phyloP scores from a whole-genome alignment of 2,888 invertebrate genomes.

The Cyaniris semiargus region DNA sequence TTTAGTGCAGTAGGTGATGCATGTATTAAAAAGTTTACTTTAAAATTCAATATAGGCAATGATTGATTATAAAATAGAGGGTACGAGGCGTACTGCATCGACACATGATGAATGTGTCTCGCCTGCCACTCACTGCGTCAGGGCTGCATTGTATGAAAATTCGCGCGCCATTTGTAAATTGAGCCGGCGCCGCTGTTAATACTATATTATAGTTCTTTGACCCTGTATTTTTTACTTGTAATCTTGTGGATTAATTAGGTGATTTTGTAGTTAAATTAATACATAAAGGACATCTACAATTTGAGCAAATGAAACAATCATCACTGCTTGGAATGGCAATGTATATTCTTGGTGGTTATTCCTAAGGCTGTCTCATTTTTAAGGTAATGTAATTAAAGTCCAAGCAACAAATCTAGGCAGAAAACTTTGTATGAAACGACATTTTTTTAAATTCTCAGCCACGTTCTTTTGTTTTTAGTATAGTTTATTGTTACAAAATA shows the following conservation, averaged over 20 bases:
- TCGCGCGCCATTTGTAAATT: conserved; percentile 34
- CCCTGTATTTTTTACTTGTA: neutral
- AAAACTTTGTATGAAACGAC: too few species aligned
- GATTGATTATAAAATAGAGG: conserved; percentile 36
- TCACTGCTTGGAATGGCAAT: too few species aligned
- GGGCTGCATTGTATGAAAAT: conserved; percentile 38
- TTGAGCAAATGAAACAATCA: neutral
- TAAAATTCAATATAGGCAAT: conserved; percentile 34
- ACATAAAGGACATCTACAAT: neutral
- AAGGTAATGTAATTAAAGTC: too few species aligned
- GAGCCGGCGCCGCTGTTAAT: conserved; percentile 11
- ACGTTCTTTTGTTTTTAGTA: too few species aligned
- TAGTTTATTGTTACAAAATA: too few species aligned
- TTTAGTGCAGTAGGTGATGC: too few species aligned
- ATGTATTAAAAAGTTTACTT: conserved; percentile 16
- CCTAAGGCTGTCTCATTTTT: too few species aligned
- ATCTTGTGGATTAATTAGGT: neutral
- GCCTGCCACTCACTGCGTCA: conserved; percentile 39
- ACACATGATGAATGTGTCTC: conserved; percentile 46
- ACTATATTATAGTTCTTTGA: neutral
- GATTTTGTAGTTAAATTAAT: neutral
- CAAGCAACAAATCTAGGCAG: too few species aligned
- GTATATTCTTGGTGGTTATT: too few species aligned
- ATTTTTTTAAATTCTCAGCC: too few species aligned
- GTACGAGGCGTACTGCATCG: conserved; percentile 38